Base-by-base conservation (phyloP, 1,140 invertebrate genomes). In the Dendroctonus ponderosae region DNA sequence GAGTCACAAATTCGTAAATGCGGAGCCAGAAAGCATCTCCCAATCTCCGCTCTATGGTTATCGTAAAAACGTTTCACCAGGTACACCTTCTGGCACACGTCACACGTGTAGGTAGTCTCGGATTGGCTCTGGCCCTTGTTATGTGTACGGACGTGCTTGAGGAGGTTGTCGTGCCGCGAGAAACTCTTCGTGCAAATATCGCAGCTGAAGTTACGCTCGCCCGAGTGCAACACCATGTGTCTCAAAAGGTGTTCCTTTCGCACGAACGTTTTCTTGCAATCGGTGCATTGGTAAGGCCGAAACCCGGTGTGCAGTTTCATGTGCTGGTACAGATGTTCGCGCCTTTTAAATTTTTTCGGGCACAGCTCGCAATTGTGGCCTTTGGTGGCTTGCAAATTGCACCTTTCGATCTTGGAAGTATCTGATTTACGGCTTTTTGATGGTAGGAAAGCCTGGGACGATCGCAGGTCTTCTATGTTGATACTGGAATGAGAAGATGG, bases 161-260 rank as follows among this genome's bases (percentile, higher is more conserved):
- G 85, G 0, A 92, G 76, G 74, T 91, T 91, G 71, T 90, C 89
- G 72, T 91, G 90, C 2, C 89, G 83, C 0, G 87, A 88, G 69
- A 92, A 93, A 51, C 85, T 84, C 72, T 91, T 91, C 5, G 85
- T 84, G 76, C 91, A 93, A 6, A 90, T 80, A 46, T 91, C 87
- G 74, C 91, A 93, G 40, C 84, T 83, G 72, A 87, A 90, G 76
- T 88, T 85, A 69, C 90, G 89, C 66, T 89, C 82, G 0, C 89
- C 89, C 0, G 88, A 90, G 74, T 92, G 91, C 5, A 86, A 87
- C 3, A 88, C 84, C 70, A 86, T 82, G 71, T 93, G 91, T 7
- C 88, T 81, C 7, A 87, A 80, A 41, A 92, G 76, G 72, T 89
- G 86, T 66, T 89, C 88, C 65, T 89, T 90, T 1, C 86, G 82